These are phyloP conservation scores for Pygmarrhopalites habei DNA, from an alignment of 1,140 invertebrate genomes.

Conservation along the genomic window DNA sequence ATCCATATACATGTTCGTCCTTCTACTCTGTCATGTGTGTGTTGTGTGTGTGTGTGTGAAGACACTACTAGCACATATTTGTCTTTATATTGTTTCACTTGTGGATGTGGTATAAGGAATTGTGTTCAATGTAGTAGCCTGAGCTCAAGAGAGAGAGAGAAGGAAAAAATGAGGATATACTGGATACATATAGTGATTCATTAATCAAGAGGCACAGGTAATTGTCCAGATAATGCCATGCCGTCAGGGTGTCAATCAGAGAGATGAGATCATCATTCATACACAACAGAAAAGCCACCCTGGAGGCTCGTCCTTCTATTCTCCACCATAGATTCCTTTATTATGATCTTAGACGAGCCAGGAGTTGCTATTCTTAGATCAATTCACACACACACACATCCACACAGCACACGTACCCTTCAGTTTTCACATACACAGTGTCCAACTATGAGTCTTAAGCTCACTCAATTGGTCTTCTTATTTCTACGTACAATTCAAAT, in stretches of 20 bases:
- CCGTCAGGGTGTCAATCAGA: conserved; percentile 39
- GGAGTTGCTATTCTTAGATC: neutral
- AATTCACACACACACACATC: neutral
- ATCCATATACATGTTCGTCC: neutral
- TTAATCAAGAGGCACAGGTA: conserved; percentile 38
- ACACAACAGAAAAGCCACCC: conserved; percentile 15
- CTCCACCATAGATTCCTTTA: conserved; percentile 10
- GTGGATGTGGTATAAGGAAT: too few relatives aligned
- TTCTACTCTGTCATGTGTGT: too few relatives aligned
- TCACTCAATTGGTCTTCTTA: too few relatives aligned
- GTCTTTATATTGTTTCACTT: too few relatives aligned
- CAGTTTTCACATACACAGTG: neutral
- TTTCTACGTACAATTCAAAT: too few relatives aligned
- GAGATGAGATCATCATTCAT: conserved; percentile 40
- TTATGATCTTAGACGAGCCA: conserved; percentile 7
- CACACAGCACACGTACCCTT: neutral
- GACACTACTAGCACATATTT: too few relatives aligned
- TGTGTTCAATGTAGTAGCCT: too few relatives aligned
- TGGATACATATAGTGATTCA: conserved; percentile 22
- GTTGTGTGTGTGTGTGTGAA: too few relatives aligned
- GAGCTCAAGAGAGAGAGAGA: too few relatives aligned
- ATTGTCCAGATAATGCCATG: conserved; percentile 37
- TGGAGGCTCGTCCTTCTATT: conserved; percentile 10
- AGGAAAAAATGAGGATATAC: too few relatives aligned
- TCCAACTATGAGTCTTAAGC: too few relatives aligned